Base-by-base conservation (phyloP, 1,140 invertebrate genomes). In the Psix sp. region DNA sequence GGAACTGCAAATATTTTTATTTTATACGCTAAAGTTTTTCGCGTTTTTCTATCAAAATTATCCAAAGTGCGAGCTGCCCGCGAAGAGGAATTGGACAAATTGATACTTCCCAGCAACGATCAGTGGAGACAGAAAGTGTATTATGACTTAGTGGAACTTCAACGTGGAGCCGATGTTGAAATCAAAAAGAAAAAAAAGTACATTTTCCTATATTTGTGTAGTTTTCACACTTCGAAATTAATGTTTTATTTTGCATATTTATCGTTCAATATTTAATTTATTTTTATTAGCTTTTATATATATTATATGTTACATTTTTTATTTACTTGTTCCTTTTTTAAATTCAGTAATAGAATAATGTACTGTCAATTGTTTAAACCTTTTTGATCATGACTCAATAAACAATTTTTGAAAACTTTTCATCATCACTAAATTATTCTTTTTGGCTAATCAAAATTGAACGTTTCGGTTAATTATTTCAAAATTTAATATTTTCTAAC, bases 71-170 rank as follows among this genome's bases (percentile, higher is more conserved):
- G n/a, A 11, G 13, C 5, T 14, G 10, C 33, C 33, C n/a, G 33
- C n/a, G 66, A 81, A 2, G 76, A 82, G 40, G 49, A 74, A 35
- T 24, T 82, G 2, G 82, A 86, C 7, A 81, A 86, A 10, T 81
- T 90, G 5, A 83, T 87, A 43, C 82, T 94, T 15, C 93, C 93
- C 10, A 94, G 93, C 75, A 91, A 94, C 72, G 89, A 90, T 68
- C 90, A 91, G 10, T 94, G 92, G 91, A 87, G 92, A 49, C 88
- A 92, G 9, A 90, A 90, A 66, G 91, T 93, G 77, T 94, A 94
- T 77, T 93, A 92, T 75, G 87, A 89, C 51, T 84, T 94, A n/a
- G 90, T 94, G 2, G 90, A 91, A 38, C 88, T 92, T 51, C 93
- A 94, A 81, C 88, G 91, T 52, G 78, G 81, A 60, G 80, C 79